Percentiles rank a stretch among this genome's conserved stretches.
Evolutionary conservation across 1,140 invertebrate genomes (phyloP).

Genomic region (Plodia interpunctella): DNA sequence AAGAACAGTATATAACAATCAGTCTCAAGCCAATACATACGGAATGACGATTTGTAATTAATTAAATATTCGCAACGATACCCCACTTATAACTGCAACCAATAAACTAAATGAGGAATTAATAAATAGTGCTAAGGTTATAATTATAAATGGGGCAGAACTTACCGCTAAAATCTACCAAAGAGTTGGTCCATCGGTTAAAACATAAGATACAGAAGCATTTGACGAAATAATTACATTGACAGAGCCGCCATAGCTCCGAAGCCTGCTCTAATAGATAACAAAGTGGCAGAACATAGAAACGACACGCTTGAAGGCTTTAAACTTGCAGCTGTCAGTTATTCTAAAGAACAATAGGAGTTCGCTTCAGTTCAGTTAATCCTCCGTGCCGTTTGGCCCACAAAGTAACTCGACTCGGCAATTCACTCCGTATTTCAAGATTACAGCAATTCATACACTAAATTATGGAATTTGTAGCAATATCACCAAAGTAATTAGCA

Average conservation of each 20-base stretch:
- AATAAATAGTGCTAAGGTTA: constrained; percentile 12
- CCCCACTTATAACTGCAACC: constrained; percentile 27
- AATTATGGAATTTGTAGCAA: background rate
- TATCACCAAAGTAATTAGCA: constrained; percentile 10
- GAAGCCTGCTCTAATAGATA: constrained; percentile 29
- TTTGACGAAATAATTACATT: constrained; percentile 26
- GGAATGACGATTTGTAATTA: constrained; percentile 31
- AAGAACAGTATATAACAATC: constrained; percentile 49
- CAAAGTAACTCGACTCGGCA: constrained; percentile 27
- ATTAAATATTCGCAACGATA: constrained; percentile 31
- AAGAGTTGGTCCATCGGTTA: constrained; percentile 63
- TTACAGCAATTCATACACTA: constrained; percentile 23
- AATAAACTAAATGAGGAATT: background rate
- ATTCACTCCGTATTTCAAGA: constrained; percentile 26
- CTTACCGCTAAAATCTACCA: constrained; percentile 57
- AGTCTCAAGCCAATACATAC: constrained; percentile 58
- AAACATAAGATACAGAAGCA: constrained; percentile 43
- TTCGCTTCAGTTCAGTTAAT: constrained; percentile 23
- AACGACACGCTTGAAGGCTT: constrained; percentile 17
- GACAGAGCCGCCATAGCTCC: constrained; percentile 27
- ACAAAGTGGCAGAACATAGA: constrained; percentile 19
- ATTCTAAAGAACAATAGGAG: constrained; percentile 24
- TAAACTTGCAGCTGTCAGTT: constrained; percentile 15
- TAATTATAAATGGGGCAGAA: constrained; percentile 32
- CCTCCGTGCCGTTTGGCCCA: background rate